Evolutionary conservation across 2,113 vertebrate species (phyloP).

Genomic region (Athene cunicularia): DNA sequence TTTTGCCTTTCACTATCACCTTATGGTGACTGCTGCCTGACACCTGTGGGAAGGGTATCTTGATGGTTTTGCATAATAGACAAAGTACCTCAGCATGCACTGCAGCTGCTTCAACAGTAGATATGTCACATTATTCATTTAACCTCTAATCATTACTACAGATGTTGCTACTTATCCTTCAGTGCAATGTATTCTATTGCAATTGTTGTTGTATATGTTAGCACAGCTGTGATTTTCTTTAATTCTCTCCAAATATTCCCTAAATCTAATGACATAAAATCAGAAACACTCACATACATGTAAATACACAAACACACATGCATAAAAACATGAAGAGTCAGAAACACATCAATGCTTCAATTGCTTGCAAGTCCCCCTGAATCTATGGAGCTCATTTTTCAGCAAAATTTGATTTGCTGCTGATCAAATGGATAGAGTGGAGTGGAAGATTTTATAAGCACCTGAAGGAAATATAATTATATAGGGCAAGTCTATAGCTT

Average conservation of each 20-base stretch:
- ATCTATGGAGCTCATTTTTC: neutral
- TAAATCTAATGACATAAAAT: neutral
- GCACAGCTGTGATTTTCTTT: neutral
- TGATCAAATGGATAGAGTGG: neutral
- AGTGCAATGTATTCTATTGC: neutral
- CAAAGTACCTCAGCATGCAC: neutral
- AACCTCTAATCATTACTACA: neutral
- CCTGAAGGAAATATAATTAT: neutral
- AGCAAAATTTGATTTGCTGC: neutral
- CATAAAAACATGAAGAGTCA: neutral
- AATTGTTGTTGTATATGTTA: neutral
- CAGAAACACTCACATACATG: neutral
- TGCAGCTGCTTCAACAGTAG: neutral
- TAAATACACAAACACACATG: neutral
- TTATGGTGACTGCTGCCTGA: neutral
- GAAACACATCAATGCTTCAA: neutral
- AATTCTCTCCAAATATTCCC: neutral
- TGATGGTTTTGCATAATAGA: neutral
- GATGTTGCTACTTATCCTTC: constrained; percentile 12
- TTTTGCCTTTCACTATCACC: neutral
- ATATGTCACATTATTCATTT: neutral
- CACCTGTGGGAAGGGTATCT: neutral
- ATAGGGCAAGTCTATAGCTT: neutral
- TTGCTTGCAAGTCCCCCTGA: neutral
- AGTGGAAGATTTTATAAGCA: neutral